phyloP scores from a whole-genome alignment of 2,888 invertebrate species.

The Aspidiotus destructor region DNA sequence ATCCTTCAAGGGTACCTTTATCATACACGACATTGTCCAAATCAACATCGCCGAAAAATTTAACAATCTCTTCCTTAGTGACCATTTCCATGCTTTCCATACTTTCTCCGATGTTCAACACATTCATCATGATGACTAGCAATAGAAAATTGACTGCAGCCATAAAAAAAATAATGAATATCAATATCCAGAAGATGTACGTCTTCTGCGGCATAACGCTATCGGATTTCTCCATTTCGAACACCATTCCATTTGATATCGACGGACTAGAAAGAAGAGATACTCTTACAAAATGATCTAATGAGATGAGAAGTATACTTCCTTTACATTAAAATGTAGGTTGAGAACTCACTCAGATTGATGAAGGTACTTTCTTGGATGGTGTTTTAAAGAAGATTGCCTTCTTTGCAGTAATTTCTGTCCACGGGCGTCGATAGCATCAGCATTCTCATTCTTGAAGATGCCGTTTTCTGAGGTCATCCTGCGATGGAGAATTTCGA shows the following conservation, averaged over 20 bases:
- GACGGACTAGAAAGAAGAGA: background rate
- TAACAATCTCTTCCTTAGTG: slow-evolving; percentile 60
- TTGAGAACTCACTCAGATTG: too few relatives aligned
- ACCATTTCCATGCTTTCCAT: slow-evolving; percentile 78
- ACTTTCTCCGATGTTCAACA: slow-evolving; percentile 65
- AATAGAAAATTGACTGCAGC: slow-evolving; percentile 67
- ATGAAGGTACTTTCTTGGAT: too few relatives aligned
- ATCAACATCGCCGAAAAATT: slow-evolving; percentile 67
- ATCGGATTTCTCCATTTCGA: background rate
- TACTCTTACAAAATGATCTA: background rate
- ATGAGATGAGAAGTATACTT: background rate
- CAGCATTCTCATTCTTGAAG: too few relatives aligned
- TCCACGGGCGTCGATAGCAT: too few relatives aligned
- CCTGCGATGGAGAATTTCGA: too few relatives aligned
- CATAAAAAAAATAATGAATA: slow-evolving; percentile 43
- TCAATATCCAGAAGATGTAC: slow-evolving; percentile 21
- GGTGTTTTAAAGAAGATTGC: too few relatives aligned
- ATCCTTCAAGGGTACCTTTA: slow-evolving; percentile 53
- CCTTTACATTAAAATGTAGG: too few relatives aligned
- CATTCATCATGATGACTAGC: slow-evolving; percentile 70
- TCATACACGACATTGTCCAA: slow-evolving; percentile 65
- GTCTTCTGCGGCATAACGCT: slow-evolving; percentile 25
- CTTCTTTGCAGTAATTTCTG: too few relatives aligned
- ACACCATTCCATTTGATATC: background rate
- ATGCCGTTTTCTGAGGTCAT: too few relatives aligned